Conservation (phyloP, 2,888 invertebrate genomes). For the Cistogaster globosa region DNA sequence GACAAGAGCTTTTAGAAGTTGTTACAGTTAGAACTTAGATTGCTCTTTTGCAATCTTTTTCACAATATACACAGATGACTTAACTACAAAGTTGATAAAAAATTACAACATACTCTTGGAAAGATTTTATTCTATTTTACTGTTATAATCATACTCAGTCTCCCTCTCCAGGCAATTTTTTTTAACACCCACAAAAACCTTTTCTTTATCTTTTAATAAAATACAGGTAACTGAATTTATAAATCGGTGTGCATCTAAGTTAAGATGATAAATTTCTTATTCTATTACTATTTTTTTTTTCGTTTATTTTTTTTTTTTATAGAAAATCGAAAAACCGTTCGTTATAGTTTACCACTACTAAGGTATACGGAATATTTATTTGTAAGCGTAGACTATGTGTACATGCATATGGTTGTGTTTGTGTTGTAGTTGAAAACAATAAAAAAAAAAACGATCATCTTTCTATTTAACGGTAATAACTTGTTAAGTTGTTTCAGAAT, state of each 20-base stretch:
- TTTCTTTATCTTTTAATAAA: conserved; percentile 1
- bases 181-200: not conserved
- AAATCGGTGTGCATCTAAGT: conserved; percentile 14
- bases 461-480: conserved; percentile 71
- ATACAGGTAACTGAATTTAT: not conserved
- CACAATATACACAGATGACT: conserved; percentile 9
- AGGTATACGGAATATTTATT: too few species aligned
- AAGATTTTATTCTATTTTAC: conserved; percentile 30
- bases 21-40: conserved; percentile 38
- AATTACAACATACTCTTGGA: conserved; percentile 2
- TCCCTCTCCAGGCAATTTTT: not conserved
- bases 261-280: conserved; percentile 53
- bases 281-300: not conserved
- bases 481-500: conserved; percentile 71
- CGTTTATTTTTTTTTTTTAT: not conserved
- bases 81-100: conserved; percentile 43
- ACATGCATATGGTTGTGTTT: conserved; percentile 19
- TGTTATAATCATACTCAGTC: not conserved
- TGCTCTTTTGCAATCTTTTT: conserved; percentile 39
- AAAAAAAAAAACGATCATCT: conserved; percentile 43
- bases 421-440: not conserved
- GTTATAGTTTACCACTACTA: conserved; percentile 28
- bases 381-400: not conserved
- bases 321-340: conserved; percentile 42
- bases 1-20: conserved; percentile 30